Base-by-base conservation (phyloP, 1,140 invertebrate genomes). In the Octopus sinensis region DNA sequence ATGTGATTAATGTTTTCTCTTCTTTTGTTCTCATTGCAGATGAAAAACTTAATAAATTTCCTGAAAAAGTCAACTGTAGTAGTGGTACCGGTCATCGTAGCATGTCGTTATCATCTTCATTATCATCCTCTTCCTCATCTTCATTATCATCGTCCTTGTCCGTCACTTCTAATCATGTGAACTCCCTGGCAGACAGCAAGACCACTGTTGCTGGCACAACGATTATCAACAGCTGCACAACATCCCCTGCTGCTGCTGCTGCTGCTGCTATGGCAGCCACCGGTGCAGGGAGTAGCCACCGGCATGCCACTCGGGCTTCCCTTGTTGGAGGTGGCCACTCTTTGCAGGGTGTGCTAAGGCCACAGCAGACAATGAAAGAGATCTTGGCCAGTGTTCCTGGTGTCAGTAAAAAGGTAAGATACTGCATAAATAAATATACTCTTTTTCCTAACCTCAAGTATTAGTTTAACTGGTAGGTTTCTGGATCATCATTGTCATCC, bases 331-430 rank as follows among this genome's bases (percentile, higher is more conserved):
- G 76, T 77, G 52, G 76, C 17, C 76, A 77, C 43, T 77, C 76
- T 43, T 73, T 73, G 68, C 76, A 77, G 76, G 23, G 76, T 51
- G 52, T 53, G 17, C 17, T 52, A 13, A 17, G 76, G 17, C 52
- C 76, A 9, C 87, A 88, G 80, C 87, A 88, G 81, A 89, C 88
- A 68, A 85, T 89, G 84, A 83, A 86, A 81, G 89, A 89, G 84
- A 84, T 88, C 53, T 82, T 89, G 51, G 95, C 96, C 17, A 96
- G 95, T 80, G 96, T 97, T 88, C 96, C 96, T 80, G 96, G 96
- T 30, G 96, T 97, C 88, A 96, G 94, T 89, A 93, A 96, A 75
- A 91, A 90, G 85, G 86, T 88, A 84, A 51, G 53, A 80, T 83
- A 43, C 30, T 43, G 30, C 30, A 43, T 68, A 84, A 84, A 75